Conservation (phyloP, 2,888 invertebrate species). For the Acutogordius australiensis region DNA sequence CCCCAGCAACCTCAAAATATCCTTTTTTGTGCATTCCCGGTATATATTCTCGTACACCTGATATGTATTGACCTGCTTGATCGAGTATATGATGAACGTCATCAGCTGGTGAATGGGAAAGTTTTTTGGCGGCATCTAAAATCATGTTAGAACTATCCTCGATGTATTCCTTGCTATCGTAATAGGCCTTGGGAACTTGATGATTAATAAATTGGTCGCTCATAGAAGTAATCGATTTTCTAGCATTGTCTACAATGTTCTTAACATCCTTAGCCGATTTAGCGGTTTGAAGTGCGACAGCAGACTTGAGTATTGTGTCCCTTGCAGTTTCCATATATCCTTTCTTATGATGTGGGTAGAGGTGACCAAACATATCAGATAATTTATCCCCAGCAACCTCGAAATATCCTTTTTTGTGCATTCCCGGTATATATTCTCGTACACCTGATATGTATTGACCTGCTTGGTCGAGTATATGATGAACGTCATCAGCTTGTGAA, state of each 20-base stretch:
- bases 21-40: neutral
- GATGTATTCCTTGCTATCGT: neutral
- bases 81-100: neutral
- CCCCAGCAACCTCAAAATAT: neutral
- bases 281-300: neutral
- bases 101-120: neutral
- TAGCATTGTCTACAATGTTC: neutral
- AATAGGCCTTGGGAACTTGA: neutral
- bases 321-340: neutral
- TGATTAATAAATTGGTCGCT: neutral
- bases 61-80: neutral
- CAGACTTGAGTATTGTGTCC: neutral
- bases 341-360: no score
- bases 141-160: neutral
- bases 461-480: neutral
- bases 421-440: no score
- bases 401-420: no score
- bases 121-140: neutral
- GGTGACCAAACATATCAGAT: no score
- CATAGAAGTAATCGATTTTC: neutral
- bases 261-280: neutral
- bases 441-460: conserved; percentile 1
- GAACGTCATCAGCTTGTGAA: neutral
- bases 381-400: no score
- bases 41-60: neutral